Percentiles rank a stretch among this genome's conserved stretches.
Evolutionary conservation across 1,140 invertebrate species (phyloP).

Genomic region (Centruroides vittatus): DNA sequence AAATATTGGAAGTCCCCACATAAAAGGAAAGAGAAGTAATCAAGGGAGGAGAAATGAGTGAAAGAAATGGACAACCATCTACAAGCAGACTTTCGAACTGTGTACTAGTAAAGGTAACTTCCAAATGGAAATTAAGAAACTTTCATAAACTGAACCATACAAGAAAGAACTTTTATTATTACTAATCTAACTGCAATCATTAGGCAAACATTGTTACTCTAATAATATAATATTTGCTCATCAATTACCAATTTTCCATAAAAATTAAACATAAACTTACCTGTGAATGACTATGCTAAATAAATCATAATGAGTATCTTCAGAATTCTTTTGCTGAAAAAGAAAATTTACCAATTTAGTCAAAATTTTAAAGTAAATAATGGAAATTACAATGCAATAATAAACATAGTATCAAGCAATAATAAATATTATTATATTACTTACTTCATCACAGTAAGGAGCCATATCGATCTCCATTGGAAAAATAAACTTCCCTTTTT

Average conservation of each 20-base stretch:
- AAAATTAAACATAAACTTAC: not conserved
- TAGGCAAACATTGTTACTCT: no score
- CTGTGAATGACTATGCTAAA: slow-evolving; percentile 14
- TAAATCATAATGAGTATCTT: slow-evolving; percentile 10
- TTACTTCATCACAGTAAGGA: slow-evolving; percentile 12
- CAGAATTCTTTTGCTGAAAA: slow-evolving; percentile 4
- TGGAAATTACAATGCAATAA: not conserved
- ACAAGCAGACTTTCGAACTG: no score
- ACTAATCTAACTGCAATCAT: no score
- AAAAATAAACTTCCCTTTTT: slow-evolving; percentile 14
- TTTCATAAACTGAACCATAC: no score
- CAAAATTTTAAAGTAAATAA: not conserved
- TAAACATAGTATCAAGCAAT: not conserved
- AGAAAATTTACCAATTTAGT: not conserved
- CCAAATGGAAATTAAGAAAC: no score
- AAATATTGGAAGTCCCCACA: no score
- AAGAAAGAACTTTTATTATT: no score
- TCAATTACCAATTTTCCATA: not conserved
- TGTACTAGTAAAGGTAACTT: no score
- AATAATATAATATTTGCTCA: no score
- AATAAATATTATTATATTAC: not conserved
- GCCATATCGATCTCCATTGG: slow-evolving; percentile 15
- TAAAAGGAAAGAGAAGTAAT: no score
- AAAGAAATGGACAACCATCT: no score
- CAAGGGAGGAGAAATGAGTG: no score